A percentile compares a stretch with the other conserved stretches of the same genome.
Evolutionary conservation across 2,797 vertebrate species (phyloP).

Genomic region (Sternarchorhynchus goeldii): DNA sequence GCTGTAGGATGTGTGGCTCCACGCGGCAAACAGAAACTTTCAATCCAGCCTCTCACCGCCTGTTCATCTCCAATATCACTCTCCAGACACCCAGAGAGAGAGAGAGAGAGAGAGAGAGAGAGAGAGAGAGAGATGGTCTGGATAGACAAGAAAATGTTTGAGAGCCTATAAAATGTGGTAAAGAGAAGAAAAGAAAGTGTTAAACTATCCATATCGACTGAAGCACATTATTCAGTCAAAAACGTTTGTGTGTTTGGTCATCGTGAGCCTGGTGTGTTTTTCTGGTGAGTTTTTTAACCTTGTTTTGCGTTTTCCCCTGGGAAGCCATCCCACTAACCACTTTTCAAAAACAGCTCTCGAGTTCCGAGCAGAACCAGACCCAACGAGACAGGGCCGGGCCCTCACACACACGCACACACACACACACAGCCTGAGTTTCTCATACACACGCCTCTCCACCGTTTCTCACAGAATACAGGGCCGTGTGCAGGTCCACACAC

Average conservation of each 20-base stretch:
- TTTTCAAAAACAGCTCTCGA: constrained; percentile 28
- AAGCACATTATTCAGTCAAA: not conserved
- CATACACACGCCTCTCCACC: no score
- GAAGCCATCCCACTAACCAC: constrained; percentile 25
- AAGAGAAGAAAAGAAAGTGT: not conserved
- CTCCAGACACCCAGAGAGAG: not conserved
- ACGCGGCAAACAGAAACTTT: constrained; percentile 24
- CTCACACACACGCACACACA: not conserved
- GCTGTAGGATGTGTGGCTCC: constrained; percentile 25
- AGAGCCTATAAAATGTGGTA: not conserved
- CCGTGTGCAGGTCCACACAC: no score
- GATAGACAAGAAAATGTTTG: not conserved
- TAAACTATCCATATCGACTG: no score
- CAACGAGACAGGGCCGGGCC: not conserved
- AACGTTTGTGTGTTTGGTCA: constrained; percentile 20
- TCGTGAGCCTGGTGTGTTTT: not conserved
- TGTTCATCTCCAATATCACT: constrained; percentile 22
- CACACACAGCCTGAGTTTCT: not conserved
- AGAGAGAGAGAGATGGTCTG: not conserved
- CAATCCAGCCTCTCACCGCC: constrained; percentile 35
- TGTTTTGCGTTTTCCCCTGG: constrained; percentile 33
- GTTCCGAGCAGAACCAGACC: constrained; percentile 17
- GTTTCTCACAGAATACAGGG: no score
- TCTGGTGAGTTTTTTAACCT: constrained; percentile 10
- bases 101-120: not conserved